Percentiles rank a stretch among this genome's conserved stretches.
Evolutionary conservation across 2,888 invertebrate genomes (phyloP).

Genomic region (Tineola bisselliella): DNA sequence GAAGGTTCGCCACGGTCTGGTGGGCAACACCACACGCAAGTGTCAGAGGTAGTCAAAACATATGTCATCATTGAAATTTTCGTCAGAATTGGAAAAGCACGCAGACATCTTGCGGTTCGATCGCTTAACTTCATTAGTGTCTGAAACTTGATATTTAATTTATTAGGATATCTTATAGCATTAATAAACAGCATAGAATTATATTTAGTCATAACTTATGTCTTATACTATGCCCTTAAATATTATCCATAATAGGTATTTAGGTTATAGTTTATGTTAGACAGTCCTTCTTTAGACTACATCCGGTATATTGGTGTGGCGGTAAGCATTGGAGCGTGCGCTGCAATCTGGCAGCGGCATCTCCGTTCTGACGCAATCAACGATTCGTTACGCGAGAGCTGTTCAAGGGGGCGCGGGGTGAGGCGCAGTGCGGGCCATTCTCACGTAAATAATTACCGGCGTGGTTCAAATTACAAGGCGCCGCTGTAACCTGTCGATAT

Average conservation of each 20-base stretch:
- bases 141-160: background rate
- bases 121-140: background rate
- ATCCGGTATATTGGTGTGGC: background rate
- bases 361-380: constrained; percentile 41
- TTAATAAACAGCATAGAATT: too few relatives aligned
- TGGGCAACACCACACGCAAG: constrained; percentile 35
- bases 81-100: background rate
- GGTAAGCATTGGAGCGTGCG: constrained; percentile 21
- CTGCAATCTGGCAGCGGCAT: constrained; percentile 55
- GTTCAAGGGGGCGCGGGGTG: constrained; percentile 20
- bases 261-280: too few relatives aligned
- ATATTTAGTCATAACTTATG: too few relatives aligned
- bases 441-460: constrained; percentile 68
- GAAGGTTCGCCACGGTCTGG: background rate
- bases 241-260: too few relatives aligned
- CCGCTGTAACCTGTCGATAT: constrained; percentile 57
- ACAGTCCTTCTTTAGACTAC: background rate
- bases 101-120: background rate
- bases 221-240: too few relatives aligned
- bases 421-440: constrained; percentile 43
- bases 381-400: constrained; percentile 54
- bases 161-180: too few relatives aligned
- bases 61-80: constrained; percentile 48
- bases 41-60: constrained; percentile 61
- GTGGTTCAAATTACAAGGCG: constrained; percentile 65